Evolutionary conservation across 2,113 vertebrate genomes (phyloP).

Genomic region (Catharus fuscescens): DNA sequence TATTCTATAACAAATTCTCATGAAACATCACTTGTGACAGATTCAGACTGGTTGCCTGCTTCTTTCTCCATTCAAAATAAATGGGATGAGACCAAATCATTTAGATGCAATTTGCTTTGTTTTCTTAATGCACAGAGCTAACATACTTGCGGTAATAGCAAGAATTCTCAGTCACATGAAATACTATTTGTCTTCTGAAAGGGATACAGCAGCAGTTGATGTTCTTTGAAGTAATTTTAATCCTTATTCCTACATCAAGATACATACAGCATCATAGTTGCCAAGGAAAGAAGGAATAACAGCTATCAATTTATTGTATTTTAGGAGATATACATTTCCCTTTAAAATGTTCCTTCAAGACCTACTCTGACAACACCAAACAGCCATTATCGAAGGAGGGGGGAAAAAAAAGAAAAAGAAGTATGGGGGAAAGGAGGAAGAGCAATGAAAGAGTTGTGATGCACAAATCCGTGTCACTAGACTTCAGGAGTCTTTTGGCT

Average conservation of each 20-base stretch:
- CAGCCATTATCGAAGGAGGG: neutral
- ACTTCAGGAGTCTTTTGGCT: neutral
- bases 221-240: neutral
- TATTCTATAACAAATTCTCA: neutral
- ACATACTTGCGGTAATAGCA: neutral
- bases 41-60: neutral
- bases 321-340: neutral
- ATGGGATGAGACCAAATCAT: neutral
- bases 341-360: neutral
- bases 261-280: neutral
- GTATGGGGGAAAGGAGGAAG: neutral
- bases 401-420: neutral
- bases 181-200: neutral
- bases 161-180: neutral
- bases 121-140: neutral
- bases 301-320: neutral
- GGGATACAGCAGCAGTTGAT: neutral
- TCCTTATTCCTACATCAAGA: neutral
- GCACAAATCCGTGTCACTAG: neutral
- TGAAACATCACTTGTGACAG: neutral
- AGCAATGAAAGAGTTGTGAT: neutral
- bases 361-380: neutral
- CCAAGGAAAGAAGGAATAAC: neutral
- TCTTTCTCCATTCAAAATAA: neutral
- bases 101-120: neutral